Conservation (phyloP, 2,113 vertebrate genomes). For the Ctenomys sociabilis region DNA sequence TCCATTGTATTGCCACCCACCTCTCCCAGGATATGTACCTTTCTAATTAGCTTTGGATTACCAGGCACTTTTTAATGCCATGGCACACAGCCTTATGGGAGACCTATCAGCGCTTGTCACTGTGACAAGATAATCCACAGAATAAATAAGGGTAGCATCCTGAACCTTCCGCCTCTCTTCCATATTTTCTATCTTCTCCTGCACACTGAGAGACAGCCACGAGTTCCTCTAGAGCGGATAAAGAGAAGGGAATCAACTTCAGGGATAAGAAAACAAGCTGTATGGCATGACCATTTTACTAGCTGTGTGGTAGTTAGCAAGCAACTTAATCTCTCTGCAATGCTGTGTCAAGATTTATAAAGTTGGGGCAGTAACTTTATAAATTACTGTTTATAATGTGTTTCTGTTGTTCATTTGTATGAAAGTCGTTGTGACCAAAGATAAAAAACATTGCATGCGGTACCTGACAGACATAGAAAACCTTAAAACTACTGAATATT, state of each 20-base stretch:
- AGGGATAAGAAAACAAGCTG: neutral
- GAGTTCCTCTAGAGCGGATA: neutral
- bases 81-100: neutral
- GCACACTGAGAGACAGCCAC: neutral
- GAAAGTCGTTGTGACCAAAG: neutral
- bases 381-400: too few relatives aligned
- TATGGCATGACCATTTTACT: neutral
- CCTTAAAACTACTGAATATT: neutral
- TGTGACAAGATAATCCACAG: neutral
- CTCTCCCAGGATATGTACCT: neutral
- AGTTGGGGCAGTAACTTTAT: neutral
- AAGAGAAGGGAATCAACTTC: neutral
- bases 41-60: conserved; percentile 15
- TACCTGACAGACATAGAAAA: neutral
- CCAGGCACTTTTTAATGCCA: neutral
- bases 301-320: neutral
- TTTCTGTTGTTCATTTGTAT: neutral
- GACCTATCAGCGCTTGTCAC: neutral
- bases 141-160: neutral
- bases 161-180: neutral
- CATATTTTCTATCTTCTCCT: neutral
- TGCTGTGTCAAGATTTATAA: neutral
- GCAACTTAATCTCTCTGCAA: neutral
- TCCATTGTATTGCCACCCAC: neutral
- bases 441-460: neutral